Conservation (phyloP, 1,140 invertebrate genomes). For the Zaprionus lachaisei region DNA sequence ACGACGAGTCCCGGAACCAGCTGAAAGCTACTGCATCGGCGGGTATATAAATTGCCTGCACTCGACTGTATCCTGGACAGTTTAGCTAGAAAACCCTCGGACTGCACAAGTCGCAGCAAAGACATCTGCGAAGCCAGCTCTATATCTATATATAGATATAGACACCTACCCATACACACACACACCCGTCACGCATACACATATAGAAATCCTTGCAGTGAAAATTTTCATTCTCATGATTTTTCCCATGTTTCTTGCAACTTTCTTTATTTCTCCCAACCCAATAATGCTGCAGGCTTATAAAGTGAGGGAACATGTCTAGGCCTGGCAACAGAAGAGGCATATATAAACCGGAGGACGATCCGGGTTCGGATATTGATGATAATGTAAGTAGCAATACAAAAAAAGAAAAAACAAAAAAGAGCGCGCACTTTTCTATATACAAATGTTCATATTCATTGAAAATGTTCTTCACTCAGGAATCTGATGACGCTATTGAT, state of each 20-base stretch:
- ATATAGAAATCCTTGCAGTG: background rate
- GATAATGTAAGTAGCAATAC: conserved; percentile 12
- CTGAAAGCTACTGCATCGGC: conserved; percentile 1
- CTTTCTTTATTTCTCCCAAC: background rate
- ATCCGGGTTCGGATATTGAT: conserved; percentile 15
- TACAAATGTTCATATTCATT: background rate
- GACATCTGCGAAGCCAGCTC: background rate
- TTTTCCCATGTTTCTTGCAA: conserved; percentile 6
- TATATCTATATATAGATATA: background rate
- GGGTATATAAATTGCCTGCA: conserved; percentile 31
- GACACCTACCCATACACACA: background rate
- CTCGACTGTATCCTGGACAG: conserved; percentile 20
- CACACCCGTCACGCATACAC: background rate
- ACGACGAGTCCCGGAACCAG: conserved; percentile 24
- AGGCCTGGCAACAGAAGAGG: conserved; percentile 11
- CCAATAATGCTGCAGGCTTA: conserved; percentile 9
- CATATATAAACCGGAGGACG: conserved; percentile 27
- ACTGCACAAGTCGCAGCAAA: background rate
- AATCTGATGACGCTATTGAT: conserved; percentile 12
- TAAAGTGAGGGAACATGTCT: conserved; percentile 22
- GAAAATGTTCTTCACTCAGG: background rate
- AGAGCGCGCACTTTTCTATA: background rate
- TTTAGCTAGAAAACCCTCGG: background rate
- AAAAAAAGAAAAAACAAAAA: background rate
- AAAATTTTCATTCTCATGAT: background rate